Percentiles rank a stretch among this genome's conserved stretches.
Conservation (phyloP, 2,888 invertebrate genomes). For the Hyppa rectilinea region DNA sequence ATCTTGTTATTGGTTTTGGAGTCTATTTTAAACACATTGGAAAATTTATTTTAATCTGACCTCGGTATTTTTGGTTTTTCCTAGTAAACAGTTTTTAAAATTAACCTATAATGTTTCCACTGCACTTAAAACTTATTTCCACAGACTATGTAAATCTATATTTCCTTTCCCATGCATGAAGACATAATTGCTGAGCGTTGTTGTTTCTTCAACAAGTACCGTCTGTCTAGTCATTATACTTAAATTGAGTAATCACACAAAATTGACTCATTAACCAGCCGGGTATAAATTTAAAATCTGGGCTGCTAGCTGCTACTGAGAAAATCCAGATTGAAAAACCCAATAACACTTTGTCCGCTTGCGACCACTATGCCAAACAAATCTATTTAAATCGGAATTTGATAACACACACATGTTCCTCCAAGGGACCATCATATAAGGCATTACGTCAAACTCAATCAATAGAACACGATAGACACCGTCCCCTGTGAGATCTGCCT, state of each 20-base stretch:
- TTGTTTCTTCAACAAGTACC: not conserved
- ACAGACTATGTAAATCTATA: not conserved
- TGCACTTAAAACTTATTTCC: not conserved
- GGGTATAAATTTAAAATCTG: too few relatives aligned
- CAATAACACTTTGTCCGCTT: too few relatives aligned
- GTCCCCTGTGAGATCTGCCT: conserved; percentile 34
- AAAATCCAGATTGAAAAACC: too few relatives aligned
- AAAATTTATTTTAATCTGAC: not conserved
- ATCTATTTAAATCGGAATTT: conserved; percentile 11
- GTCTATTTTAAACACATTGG: not conserved
- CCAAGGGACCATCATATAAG: conserved; percentile 15
- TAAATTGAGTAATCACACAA: too few relatives aligned
- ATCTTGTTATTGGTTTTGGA: not conserved
- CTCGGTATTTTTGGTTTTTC: not conserved
- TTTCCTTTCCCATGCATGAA: not conserved
- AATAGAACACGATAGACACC: conserved; percentile 20
- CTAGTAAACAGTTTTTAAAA: too few relatives aligned
- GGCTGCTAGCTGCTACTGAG: too few relatives aligned
- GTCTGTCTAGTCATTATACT: not conserved
- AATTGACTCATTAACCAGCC: too few relatives aligned
- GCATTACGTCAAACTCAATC: conserved; percentile 42
- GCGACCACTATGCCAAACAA: too few relatives aligned
- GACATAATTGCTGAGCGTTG: too few relatives aligned
- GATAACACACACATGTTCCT: conserved; percentile 9
- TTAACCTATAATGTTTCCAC: not conserved